Evolutionary conservation across 1,140 invertebrate species (phyloP).

Genomic region (Brachionus angularis): DNA sequence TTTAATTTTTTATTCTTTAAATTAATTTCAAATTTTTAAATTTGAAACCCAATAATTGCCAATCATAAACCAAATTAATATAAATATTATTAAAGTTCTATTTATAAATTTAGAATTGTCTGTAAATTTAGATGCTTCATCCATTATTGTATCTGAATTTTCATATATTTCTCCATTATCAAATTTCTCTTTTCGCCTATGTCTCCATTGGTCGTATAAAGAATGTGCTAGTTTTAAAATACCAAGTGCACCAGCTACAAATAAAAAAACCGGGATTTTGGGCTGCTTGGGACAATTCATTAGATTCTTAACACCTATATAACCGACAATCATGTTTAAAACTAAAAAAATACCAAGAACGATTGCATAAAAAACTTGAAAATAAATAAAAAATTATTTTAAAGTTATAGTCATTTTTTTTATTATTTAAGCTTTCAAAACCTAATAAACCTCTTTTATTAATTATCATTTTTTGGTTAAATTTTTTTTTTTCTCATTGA

Average conservation of each 20-base stretch:
- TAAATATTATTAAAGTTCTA: conserved; percentile 65
- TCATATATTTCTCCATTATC: conserved; percentile 59
- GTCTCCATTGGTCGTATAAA: conserved; percentile 67
- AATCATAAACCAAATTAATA: conserved; percentile 57
- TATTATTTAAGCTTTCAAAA: no score
- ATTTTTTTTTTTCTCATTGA: no score
- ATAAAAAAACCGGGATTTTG: conserved; percentile 52
- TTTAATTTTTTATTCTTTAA: neutral
- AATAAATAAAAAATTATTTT: no score
- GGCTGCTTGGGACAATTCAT: conserved; percentile 52
- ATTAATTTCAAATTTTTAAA: no score
- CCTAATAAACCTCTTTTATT: no score
- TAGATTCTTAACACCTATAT: conserved; percentile 51
- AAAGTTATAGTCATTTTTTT: no score
- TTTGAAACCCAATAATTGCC: conserved; percentile 69
- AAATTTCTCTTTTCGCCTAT: conserved; percentile 61
- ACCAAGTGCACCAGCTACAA: conserved; percentile 53
- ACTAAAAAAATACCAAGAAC: neutral
- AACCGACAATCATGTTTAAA: neutral
- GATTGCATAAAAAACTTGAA: conserved; percentile 18
- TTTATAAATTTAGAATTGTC: conserved; percentile 55
- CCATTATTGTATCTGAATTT: conserved; percentile 49
- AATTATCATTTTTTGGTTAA: no score
- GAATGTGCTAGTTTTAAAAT: conserved; percentile 54
- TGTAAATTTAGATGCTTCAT: conserved; percentile 45